Evolutionary conservation across 2,888 invertebrate species (phyloP).

Genomic region (Eristalinus aeneus): DNA sequence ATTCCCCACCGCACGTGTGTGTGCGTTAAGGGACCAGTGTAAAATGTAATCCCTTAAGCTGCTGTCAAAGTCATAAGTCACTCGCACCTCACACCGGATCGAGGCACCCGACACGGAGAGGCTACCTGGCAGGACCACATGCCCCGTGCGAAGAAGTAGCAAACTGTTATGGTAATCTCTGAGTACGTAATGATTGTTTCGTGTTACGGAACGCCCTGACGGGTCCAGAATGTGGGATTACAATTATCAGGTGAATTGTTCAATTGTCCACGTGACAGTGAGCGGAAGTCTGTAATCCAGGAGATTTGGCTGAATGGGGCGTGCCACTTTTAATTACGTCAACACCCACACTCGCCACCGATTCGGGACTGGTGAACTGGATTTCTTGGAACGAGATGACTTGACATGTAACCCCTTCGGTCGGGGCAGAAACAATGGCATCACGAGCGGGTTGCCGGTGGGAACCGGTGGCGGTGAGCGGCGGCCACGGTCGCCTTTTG

Average conservation of each 20-base stretch:
- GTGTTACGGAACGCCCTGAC: constrained; percentile 60
- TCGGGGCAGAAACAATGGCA: constrained; percentile 9
- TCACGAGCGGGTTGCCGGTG: constrained; percentile 17
- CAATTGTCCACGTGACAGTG: constrained; percentile 56
- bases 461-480: background rate
- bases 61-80: constrained; percentile 65
- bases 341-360: constrained; percentile 55
- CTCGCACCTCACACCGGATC: constrained; percentile 45
- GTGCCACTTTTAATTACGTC: constrained; percentile 57
- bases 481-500: background rate
- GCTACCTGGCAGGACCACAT: constrained; percentile 19
- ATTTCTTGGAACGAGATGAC: background rate
- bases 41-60: constrained; percentile 64
- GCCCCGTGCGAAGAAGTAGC: constrained; percentile 2
- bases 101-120: background rate
- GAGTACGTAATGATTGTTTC: constrained; percentile 64
- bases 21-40: constrained; percentile 36
- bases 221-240: constrained; percentile 43
- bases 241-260: constrained; percentile 68
- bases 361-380: background rate
- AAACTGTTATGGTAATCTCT: constrained; percentile 43
- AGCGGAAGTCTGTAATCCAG: constrained; percentile 32
- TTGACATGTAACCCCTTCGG: background rate
- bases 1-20: constrained; percentile 1
- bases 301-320: constrained; percentile 14